Conservation (phyloP, 2,888 invertebrate genomes). For the Euproctis similis region DNA sequence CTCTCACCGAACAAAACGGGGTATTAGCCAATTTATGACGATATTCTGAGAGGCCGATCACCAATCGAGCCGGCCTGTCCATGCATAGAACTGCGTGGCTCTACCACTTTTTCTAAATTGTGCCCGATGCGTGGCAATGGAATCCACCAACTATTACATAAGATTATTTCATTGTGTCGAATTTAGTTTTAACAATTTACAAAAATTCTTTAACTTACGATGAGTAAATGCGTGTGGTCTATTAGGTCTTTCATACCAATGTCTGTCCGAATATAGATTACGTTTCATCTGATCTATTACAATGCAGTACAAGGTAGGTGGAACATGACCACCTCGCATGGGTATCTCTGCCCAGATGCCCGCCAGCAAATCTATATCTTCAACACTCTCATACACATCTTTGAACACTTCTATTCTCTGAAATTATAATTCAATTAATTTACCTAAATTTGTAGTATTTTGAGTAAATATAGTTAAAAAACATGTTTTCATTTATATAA, state of each 20-base stretch:
- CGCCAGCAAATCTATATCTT: slow-evolving; percentile 92
- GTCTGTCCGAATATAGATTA: slow-evolving; percentile 86
- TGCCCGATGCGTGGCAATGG: too few relatives aligned
- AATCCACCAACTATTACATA: too few relatives aligned
- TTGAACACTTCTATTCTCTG: slow-evolving; percentile 43
- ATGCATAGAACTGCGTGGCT: too few relatives aligned
- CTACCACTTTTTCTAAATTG: too few relatives aligned
- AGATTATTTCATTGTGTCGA: too few relatives aligned
- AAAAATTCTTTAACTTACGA: too few relatives aligned
- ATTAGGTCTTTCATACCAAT: slow-evolving; percentile 77
- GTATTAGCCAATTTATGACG: too few relatives aligned
- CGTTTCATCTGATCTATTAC: slow-evolving; percentile 90
- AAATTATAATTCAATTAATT: slow-evolving; percentile 6
- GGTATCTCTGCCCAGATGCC: slow-evolving; percentile 89
- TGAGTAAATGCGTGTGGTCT: slow-evolving; percentile 40
- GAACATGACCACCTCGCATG: slow-evolving; percentile 86
- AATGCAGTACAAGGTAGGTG: slow-evolving; percentile 90
- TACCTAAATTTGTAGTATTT: neutral
- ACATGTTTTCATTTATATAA: neutral
- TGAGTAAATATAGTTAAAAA: neutral
- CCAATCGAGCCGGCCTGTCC: too few relatives aligned
- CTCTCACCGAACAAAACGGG: too few relatives aligned
- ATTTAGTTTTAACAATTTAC: too few relatives aligned
- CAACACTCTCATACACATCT: slow-evolving; percentile 71
- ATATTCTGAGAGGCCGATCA: too few relatives aligned